phyloP scores from a whole-genome alignment of 2,888 invertebrate genomes.

The Rhamphomyia laevipes region DNA sequence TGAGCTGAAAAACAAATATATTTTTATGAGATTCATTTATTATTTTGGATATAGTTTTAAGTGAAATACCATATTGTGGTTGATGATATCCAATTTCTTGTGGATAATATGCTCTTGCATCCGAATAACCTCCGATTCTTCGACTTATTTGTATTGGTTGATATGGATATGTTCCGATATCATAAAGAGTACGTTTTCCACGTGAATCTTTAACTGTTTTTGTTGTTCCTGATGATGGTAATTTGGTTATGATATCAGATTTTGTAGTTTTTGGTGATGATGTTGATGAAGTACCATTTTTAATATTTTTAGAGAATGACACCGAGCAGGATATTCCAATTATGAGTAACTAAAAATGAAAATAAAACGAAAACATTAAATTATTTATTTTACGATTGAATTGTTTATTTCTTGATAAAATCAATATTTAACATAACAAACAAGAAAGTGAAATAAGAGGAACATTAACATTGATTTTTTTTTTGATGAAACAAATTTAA shows the following conservation, averaged over 20 bases:
- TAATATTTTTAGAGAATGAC: background rate
- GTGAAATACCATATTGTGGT: conserved; percentile 22
- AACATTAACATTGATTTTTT: too few relatives aligned
- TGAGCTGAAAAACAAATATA: conserved; percentile 8
- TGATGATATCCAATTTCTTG: conserved; percentile 25
- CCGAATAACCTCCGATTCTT: conserved; percentile 24
- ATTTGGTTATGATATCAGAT: conserved; percentile 5
- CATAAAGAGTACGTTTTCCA: conserved; percentile 32
- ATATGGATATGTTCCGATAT: conserved; percentile 29
- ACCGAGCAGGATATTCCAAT: background rate
- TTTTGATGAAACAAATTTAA: too few relatives aligned
- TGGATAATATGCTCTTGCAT: conserved; percentile 22
- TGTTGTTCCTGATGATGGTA: conserved; percentile 7
- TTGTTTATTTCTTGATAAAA: too few relatives aligned
- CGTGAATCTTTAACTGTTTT: conserved; percentile 25
- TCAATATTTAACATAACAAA: too few relatives aligned
- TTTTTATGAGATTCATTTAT: background rate
- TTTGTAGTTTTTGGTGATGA: background rate
- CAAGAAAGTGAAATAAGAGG: background rate
- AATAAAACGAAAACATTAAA: too few relatives aligned
- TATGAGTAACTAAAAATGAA: background rate
- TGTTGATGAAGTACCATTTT: background rate
- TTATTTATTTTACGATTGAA: too few relatives aligned
- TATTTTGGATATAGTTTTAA: background rate
- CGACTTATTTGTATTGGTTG: conserved; percentile 25